Evolutionary conservation across 1,140 invertebrate genomes (phyloP), one percentile per base, ranked within the genome.

Genomic region (Mactra quadrangularis): DNA sequence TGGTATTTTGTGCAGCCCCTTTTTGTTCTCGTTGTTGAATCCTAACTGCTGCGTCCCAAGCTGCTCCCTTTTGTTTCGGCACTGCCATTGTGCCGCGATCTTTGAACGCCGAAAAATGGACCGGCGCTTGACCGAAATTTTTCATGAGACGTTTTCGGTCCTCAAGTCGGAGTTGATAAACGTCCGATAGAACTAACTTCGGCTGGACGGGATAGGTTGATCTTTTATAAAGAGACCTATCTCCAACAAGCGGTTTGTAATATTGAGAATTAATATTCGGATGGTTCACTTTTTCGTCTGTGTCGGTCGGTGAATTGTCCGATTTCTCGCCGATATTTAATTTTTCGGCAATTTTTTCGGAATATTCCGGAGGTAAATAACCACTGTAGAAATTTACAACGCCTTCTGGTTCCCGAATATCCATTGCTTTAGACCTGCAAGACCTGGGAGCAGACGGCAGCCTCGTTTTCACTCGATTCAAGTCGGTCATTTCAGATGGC

Each of bases 351-450:
- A 81, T 57, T 71, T 60, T 41, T 19, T 59, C 35, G 7, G 64
- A 70, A 17, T 50, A 62, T 50, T 81, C 77, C 25, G 77, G 77
- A 41, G 77, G 77, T 33, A 81, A n/a, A 60, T 81, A 81, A 7
- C 77, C 77, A 31, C 77, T 81, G 55, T 81, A 81, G 41, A 71
- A 81, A 19, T 81, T 81, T 0, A 81, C 77, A 1, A 27, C 35
- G n/a, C 19, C 29, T 13, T 81, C 77, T 47, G 64, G 50, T 38
- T 47, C 50, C 15, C 45, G 29, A 2, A 72, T 2, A 9, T 29
- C 38, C n/a, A 17, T 47, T 25, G 31, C 17, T 47, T 47, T 75
- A 1, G 72, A 55, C 31, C 17, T 31, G 25, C 17, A n/a, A 35
- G 50, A 27, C 29, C 7, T n/a, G n/a, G n/a, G n/a, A n/a, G n/a